These are phyloP conservation scores for Mola mola DNA, from an alignment of 2,113 vertebrate species.

Conservation along the genomic window DNA sequence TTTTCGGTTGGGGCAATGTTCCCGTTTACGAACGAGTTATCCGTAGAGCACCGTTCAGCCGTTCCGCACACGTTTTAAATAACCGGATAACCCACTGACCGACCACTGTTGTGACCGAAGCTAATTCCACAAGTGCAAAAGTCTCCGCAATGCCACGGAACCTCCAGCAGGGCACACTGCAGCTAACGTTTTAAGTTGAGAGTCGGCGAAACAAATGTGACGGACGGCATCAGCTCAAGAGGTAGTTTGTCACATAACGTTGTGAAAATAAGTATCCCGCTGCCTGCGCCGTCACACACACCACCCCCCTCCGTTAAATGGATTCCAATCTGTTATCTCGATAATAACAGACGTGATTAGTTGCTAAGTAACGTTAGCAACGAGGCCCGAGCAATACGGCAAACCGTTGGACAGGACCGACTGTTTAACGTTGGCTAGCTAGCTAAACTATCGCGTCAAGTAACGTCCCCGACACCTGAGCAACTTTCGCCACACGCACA, in stretches of 20 bases:
- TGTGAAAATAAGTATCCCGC: neutral
- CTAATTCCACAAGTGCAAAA: conserved; percentile 61
- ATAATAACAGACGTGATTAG: conserved; percentile 27
- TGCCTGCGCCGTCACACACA: neutral
- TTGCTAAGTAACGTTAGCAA: conserved; percentile 57
- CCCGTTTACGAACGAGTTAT: too few relatives aligned
- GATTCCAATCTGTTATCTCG: neutral
- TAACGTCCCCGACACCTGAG: conserved; percentile 37
- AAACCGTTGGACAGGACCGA: conserved; percentile 30
- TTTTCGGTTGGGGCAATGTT: neutral
- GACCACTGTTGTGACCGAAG: conserved; percentile 1
- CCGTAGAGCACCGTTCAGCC: rapidly evolving
- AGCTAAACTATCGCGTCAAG: conserved; percentile 60
- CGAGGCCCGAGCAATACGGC: conserved; percentile 43
- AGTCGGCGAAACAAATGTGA: conserved; percentile 13
- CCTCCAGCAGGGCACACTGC: conserved; percentile 51
- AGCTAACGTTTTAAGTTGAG: conserved; percentile 45
- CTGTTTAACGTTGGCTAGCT: conserved; percentile 62
- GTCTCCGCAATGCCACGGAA: conserved; percentile 70
- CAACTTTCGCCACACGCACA: conserved; percentile 39
- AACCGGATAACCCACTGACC: neutral
- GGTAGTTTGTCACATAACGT: neutral
- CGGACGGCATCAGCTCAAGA: conserved; percentile 15
- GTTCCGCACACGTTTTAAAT: conserved; percentile 1
- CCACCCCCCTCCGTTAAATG: neutral